These are phyloP conservation scores for Melanotaenia maccullochi DNA, from an alignment of 2,797 vertebrate species.

Conservation along the genomic window DNA sequence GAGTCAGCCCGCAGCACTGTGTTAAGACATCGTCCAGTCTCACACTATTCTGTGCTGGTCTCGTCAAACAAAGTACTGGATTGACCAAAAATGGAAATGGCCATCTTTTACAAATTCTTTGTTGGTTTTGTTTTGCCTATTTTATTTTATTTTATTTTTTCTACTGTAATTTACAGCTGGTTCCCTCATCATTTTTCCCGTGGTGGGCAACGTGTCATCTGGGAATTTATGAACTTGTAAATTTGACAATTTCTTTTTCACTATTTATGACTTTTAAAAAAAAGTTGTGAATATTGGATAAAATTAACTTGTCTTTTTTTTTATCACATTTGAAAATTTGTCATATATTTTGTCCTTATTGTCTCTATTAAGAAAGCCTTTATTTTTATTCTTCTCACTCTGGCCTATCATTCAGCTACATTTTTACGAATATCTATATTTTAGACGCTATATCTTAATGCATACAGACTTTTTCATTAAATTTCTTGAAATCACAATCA, in stretches of 20 bases:
- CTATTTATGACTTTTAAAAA: background rate
- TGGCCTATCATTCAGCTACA: too few species aligned
- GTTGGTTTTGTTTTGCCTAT: slow-evolving; percentile 2
- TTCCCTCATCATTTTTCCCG: slow-evolving; percentile 47
- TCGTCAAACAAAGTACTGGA: slow-evolving; percentile 50
- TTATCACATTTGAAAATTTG: background rate
- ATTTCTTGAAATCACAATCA: background rate
- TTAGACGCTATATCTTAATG: too few species aligned
- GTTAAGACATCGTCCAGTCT: slow-evolving; percentile 44
- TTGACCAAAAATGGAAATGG: slow-evolving; percentile 43
- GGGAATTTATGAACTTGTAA: slow-evolving; percentile 30
- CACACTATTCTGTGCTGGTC: slow-evolving; percentile 42
- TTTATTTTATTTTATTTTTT: slow-evolving; percentile 30
- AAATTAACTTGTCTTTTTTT: background rate
- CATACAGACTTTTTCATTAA: background rate
- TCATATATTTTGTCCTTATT: too few species aligned
- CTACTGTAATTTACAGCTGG: slow-evolving; percentile 27
- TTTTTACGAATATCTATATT: too few species aligned
- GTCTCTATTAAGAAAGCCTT: too few species aligned
- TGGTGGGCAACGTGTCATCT: slow-evolving; percentile 25
- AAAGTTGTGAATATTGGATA: background rate
- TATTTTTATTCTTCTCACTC: too few species aligned
- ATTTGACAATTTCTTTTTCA: slow-evolving; percentile 22
- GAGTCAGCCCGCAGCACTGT: slow-evolving; percentile 40
- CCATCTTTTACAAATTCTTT: slow-evolving; percentile 32